A percentile compares a stretch with the other conserved stretches of the same genome.
Conservation (phyloP, 2,888 invertebrate genomes). For the Troilus luridus region DNA sequence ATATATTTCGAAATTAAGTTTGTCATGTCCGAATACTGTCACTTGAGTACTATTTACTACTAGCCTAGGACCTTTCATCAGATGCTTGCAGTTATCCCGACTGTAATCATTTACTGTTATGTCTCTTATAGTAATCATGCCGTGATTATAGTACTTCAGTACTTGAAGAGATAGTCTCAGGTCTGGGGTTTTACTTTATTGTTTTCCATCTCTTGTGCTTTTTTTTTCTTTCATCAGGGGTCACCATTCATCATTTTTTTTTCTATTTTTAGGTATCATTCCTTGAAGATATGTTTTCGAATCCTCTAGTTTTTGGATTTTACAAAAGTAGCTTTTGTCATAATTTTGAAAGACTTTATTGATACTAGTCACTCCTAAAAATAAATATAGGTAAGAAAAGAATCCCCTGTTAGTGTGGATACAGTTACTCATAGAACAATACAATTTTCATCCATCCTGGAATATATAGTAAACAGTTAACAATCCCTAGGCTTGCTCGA, state of each 20-base stretch:
- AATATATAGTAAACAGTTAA: no score
- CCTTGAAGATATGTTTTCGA: no score
- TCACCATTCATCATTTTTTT: not conserved
- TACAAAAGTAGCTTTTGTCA: no score
- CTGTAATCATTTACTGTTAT: conserved; percentile 5
- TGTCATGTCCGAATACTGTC: not conserved
- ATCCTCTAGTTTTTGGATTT: no score
- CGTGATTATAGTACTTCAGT: not conserved
- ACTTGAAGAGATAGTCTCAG: not conserved
- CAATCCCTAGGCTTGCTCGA: no score
- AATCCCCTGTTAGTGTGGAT: no score
- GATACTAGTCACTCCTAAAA: no score
- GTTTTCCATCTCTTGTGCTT: not conserved
- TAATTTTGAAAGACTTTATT: no score
- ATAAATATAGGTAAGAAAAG: no score
- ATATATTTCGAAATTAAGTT: not conserved
- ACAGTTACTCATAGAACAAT: no score
- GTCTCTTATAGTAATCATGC: not conserved
- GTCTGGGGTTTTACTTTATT: not conserved
- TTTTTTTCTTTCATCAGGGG: not conserved
- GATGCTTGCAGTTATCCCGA: not conserved
- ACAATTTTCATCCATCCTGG: no score
- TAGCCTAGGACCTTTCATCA: not conserved
- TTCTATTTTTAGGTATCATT: not conserved
- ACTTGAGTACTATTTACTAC: not conserved